Evolutionary conservation across 2,113 vertebrate genomes (phyloP).

Genomic region (Pelvicachromis taeniatus): DNA sequence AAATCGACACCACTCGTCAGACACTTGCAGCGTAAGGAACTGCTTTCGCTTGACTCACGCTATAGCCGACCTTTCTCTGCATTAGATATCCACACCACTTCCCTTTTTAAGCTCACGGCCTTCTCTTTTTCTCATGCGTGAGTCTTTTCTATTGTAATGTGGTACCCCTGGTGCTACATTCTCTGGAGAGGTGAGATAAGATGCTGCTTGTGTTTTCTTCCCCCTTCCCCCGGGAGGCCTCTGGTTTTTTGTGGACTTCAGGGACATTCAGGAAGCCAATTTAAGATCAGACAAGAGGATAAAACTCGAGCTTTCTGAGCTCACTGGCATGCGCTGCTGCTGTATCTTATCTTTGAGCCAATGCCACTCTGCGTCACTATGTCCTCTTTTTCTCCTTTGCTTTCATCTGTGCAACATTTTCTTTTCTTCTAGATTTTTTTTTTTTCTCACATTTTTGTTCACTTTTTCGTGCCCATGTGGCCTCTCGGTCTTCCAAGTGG

Average conservation of each 20-base stretch:
- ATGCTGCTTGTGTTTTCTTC: slow-evolving; percentile 23
- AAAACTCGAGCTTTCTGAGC: slow-evolving; percentile 28
- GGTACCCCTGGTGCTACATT: slow-evolving; percentile 1
- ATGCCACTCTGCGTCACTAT: neutral
- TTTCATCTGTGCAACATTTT: neutral
- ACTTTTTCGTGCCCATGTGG: neutral
- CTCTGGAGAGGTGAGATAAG: slow-evolving; percentile 41
- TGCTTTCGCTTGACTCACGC: slow-evolving; percentile 37
- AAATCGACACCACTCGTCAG: neutral
- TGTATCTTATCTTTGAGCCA: slow-evolving; percentile 23
- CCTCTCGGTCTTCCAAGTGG: neutral
- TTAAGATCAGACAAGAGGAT: slow-evolving; percentile 46
- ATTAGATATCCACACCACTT: slow-evolving; percentile 6
- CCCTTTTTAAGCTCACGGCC: neutral
- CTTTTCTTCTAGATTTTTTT: neutral
- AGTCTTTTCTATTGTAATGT: neutral
- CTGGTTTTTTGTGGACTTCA: neutral
- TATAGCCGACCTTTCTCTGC: slow-evolving; percentile 8
- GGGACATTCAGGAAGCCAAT: slow-evolving; percentile 23
- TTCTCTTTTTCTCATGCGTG: slow-evolving; percentile 26
- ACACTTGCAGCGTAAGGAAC: neutral
- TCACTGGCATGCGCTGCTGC: slow-evolving; percentile 11
- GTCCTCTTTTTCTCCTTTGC: neutral
- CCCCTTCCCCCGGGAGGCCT: neutral
- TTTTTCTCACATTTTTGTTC: neutral